Evolutionary conservation across 2,888 invertebrate species (phyloP).

Genomic region (Torymus tubicola): DNA sequence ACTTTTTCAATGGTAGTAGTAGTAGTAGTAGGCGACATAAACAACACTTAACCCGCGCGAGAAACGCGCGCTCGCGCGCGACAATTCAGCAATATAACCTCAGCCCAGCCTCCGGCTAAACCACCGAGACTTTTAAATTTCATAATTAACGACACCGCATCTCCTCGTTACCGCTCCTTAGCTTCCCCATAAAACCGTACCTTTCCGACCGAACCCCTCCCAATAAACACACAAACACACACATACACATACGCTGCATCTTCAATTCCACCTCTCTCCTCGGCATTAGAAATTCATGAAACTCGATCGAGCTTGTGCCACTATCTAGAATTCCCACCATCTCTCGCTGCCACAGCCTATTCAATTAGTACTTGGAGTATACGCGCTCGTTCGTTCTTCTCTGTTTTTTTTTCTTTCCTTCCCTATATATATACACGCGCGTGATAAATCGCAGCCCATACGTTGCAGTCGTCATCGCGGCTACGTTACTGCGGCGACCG

Average conservation of each 20-base stretch:
- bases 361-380: not conserved
- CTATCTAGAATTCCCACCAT: conserved; percentile 20
- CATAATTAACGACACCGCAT: not conserved
- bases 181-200: not conserved
- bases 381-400: too few relatives aligned
- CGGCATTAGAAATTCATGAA: too few relatives aligned
- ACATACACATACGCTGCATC: too few relatives aligned
- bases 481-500: not conserved
- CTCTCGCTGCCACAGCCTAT: not conserved
- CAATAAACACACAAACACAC: too few relatives aligned
- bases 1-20: too few relatives aligned
- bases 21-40: too few relatives aligned
- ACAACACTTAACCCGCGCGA: too few relatives aligned
- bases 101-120: not conserved
- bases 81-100: too few relatives aligned
- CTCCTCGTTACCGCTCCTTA: not conserved
- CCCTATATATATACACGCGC: too few relatives aligned
- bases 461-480: not conserved
- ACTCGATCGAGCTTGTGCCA: not conserved
- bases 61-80: too few relatives aligned
- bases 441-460: conserved; percentile 6
- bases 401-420: not conserved
- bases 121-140: not conserved
- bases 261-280: too few relatives aligned
- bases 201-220: not conserved